Evolutionary conservation across 2,797 vertebrate species (phyloP).

Genomic region (Bryconaethiops microstoma): DNA sequence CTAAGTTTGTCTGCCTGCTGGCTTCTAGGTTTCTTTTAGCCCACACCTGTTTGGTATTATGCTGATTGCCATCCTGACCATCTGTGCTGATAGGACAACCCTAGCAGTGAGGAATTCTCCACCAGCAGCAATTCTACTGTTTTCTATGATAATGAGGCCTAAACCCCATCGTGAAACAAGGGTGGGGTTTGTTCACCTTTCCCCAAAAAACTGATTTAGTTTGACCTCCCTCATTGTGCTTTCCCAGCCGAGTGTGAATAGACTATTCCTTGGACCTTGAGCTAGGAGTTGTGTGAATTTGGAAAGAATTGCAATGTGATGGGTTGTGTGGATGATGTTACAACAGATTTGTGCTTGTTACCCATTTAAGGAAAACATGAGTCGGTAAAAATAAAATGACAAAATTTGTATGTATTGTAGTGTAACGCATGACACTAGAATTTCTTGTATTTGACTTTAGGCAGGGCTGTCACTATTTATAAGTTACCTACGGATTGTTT

Average conservation of each 20-base stretch:
- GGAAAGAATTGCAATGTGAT: background rate
- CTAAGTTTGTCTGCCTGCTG: conserved; percentile 21
- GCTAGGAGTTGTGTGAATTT: conserved; percentile 21
- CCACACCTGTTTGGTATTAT: conserved; percentile 61
- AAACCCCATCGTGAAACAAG: conserved; percentile 20
- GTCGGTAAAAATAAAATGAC: too few relatives aligned
- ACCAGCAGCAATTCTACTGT: conserved; percentile 33
- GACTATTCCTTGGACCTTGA: conserved; percentile 28
- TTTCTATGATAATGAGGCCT: conserved; percentile 47
- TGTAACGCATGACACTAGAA: too few relatives aligned
- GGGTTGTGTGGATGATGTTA: background rate
- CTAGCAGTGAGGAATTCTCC: conserved; percentile 44
- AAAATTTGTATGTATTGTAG: too few relatives aligned
- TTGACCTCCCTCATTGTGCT: conserved; percentile 31
- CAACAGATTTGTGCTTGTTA: background rate
- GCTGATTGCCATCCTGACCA: conserved; percentile 53
- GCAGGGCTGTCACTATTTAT: too few relatives aligned
- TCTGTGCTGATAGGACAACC: conserved; percentile 53
- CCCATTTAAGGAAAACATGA: too few relatives aligned
- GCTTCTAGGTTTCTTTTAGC: conserved; percentile 39
- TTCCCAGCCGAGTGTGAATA: conserved; percentile 38
- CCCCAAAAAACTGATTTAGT: conserved; percentile 32
- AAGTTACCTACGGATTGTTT: too few relatives aligned
- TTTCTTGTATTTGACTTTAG: too few relatives aligned
- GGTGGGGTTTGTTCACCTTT: background rate